Base-by-base conservation (phyloP, 2,113 vertebrate genomes). In the Sporophila hypoxantha region DNA sequence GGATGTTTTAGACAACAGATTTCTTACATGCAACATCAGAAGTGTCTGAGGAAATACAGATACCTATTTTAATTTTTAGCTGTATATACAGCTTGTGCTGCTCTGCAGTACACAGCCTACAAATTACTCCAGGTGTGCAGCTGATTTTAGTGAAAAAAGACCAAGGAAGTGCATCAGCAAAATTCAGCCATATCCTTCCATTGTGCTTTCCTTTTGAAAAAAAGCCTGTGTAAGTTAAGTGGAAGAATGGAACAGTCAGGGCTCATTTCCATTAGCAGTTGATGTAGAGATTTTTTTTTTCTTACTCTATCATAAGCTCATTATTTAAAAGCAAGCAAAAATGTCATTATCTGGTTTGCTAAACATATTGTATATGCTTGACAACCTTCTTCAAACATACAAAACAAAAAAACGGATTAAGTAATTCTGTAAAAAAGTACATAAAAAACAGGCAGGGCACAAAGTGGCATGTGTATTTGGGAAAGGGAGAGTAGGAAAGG, bases 331-430 rank as follows among this genome's bases (percentile, higher is more conserved):
- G 42, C 16, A 86, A 74, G 42, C 15, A 80, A 85, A 76, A 79
- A 68, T 20, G 7, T 7, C 6, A n/a, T 21, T 60, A 12, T 34
- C 32, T 71, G 37, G 23, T 39, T 77, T 73, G 47, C 36, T 76
- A 34, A 76, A 76, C 0, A 2, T 22, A 39, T 5, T 57, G 15
- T 9, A 67, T 36, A n/a, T 4, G 39, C 20, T 56, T 42, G 21
- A 68, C 29, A 71, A 52, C 17, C 26, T 32, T 78, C 36, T 77
- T 75, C 50, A 70, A 78, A 44, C 5, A 83, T 34, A 70, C 32
- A 60, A 34, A 89, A 9, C 14, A 70, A 70, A 88, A 50, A 46
- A 2, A 0, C 0, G 0, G 18, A 78, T 59, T 2, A 81, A 78
- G 9, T 10, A 32, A 53, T 14, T 25, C 26, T 25, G 5, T 23